Percentiles rank a stretch among this genome's conserved stretches.
phyloP scores from a whole-genome alignment of 2,888 invertebrate genomes.

The Amiota communis region DNA sequence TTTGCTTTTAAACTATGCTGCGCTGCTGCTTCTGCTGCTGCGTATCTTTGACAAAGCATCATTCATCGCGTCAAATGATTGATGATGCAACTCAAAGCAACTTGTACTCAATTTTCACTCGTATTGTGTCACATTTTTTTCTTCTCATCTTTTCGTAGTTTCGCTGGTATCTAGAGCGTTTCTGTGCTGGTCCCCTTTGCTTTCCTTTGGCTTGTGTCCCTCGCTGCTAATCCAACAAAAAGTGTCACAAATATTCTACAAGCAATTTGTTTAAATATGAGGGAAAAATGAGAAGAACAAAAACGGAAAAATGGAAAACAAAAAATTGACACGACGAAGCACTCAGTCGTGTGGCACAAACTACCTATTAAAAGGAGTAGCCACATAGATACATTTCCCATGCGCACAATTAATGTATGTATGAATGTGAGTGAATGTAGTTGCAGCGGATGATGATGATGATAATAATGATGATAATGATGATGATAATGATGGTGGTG shows the following conservation, averaged over 20 bases:
- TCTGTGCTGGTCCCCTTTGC: background rate
- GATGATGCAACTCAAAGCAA: constrained; percentile 66
- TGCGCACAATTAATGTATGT: constrained; percentile 60
- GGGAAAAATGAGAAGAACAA: constrained; percentile 48
- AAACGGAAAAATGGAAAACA: constrained; percentile 25
- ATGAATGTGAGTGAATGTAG: constrained; percentile 38
- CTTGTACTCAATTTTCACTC: constrained; percentile 66
- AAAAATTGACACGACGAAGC: constrained; percentile 53
- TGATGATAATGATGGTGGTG: constrained; percentile 52
- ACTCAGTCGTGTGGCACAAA: constrained; percentile 61
- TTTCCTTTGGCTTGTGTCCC: background rate
- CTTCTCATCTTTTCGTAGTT: too few species aligned
- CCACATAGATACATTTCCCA: background rate
- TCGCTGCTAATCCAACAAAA: constrained; percentile 43
- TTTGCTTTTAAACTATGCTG: constrained; percentile 21
- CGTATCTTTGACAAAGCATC: constrained; percentile 67
- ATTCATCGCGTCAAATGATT: constrained; percentile 65
- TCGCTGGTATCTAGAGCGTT: too few species aligned
- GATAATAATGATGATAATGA: constrained; percentile 59
- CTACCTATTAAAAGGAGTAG: constrained; percentile 11
- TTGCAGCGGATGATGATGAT: constrained; percentile 33
- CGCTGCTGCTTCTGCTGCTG: constrained; percentile 35
- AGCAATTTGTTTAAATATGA: constrained; percentile 68
- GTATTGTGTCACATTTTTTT: constrained; percentile 22
- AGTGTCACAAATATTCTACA: constrained; percentile 67